These are phyloP conservation scores for Agrypnus murinus DNA, from an alignment of 2,888 invertebrate species.

Conservation along the genomic window DNA sequence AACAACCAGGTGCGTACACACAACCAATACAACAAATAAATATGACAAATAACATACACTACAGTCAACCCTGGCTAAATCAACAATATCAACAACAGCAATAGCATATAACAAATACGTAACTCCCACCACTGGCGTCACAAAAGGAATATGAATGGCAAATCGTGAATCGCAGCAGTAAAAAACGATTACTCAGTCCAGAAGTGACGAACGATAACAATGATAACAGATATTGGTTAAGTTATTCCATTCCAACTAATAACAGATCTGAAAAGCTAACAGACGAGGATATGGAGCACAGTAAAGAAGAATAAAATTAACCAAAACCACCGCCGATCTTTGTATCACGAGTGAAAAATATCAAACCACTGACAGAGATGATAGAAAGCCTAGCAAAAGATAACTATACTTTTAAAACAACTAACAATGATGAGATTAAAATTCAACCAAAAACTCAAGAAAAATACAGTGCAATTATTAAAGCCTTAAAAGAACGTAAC, in stretches of 20 bases:
- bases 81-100: no score
- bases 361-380: conserved; percentile 23
- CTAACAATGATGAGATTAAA: conserved; percentile 21
- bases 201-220: background rate
- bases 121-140: conserved; percentile 1
- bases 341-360: conserved; percentile 26
- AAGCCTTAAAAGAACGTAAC: conserved; percentile 19
- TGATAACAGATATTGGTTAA: background rate
- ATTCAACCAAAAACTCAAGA: conserved; percentile 25
- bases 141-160: conserved; percentile 18
- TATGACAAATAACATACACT: conserved; percentile 8
- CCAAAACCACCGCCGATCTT: conserved; percentile 28
- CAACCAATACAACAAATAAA: no score
- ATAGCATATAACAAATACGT: conserved; percentile 6
- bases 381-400: conserved; percentile 23
- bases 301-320: no score
- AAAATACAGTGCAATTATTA: conserved; percentile 29
- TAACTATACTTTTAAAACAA: conserved; percentile 15
- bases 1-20: conserved; percentile 16
- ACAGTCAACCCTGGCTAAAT: no score
- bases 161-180: no score
- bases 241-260: conserved; percentile 7
- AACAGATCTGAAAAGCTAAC: conserved; percentile 9
- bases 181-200: conserved; percentile 7
- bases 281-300: conserved; percentile 18